Base-by-base conservation (phyloP, 2,113 vertebrate genomes). In the Cinclus mexicanus region DNA sequence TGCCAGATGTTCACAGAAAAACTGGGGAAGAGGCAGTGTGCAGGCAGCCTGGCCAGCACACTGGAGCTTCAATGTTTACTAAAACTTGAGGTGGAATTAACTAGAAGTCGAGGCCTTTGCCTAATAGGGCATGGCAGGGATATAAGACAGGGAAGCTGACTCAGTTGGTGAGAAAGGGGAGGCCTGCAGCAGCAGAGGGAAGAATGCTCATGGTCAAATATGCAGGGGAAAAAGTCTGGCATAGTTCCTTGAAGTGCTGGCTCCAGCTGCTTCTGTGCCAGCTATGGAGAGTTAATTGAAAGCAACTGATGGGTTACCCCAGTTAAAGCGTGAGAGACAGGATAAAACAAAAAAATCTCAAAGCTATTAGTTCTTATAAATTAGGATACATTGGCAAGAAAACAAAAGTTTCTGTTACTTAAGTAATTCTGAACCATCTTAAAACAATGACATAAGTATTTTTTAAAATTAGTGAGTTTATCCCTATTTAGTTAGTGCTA, bases 61-160 rank as follows among this genome's bases (percentile, higher is more conserved):
- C 21, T 16, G 41, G 39, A 81, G 60, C 39, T 65, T 50, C 12
- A 0, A 31, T 57, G 21, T 23, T 39, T 11, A 10, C 23, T 39
- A 25, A 47, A 72, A 74, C 35, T 25, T 56, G 53, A 53, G 67
- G 22, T 33, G 50, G 63, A 80, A 49, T 47, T 60, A 28, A 69
- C 16, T 17, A 8, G 6, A 70, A 75, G 25, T 55, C 1, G 0
- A 29, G 60, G 53, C 17, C 21, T 77, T 41, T 70, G 25, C 35
- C 0, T 4, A 65, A 19, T 5, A 42, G 53, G 23, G 7, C 1
- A 0, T 35, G 18, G 14, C 1, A 0, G 41, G 18, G 14, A 33
- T 20, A 2, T 44, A 64, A 49, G 61, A 25, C 15, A 26, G 59
- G 37, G 63, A 77, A 67, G 26, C 24, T 5, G 41, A 35, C 12